Percentiles rank a stretch among this genome's conserved stretches.
phyloP scores from a whole-genome alignment of 2,888 invertebrate species.

The Volucella inflata region DNA sequence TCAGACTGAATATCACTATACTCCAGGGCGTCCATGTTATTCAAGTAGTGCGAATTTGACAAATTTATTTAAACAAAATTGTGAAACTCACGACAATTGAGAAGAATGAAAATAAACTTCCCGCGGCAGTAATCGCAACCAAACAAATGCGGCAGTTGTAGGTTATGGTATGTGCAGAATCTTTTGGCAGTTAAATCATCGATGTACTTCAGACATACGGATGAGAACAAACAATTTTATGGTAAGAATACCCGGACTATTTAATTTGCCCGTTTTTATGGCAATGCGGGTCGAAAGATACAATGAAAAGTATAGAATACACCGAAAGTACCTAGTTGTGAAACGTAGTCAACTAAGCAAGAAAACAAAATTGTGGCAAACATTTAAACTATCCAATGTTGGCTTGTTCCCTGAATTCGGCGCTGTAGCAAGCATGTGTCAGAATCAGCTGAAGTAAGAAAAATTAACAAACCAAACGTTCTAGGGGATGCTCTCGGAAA shows the following conservation, averaged over 20 bases:
- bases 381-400: too few species aligned
- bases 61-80: conserved; percentile 14
- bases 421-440: background rate
- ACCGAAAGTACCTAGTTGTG: too few species aligned
- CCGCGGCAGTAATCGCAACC: conserved; percentile 18
- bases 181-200: conserved; percentile 11
- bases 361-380: background rate
- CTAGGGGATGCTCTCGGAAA: background rate
- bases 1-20: conserved; percentile 93
- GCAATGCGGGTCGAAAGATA: too few species aligned
- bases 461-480: conserved; percentile 1
- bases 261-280: too few species aligned
- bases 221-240: background rate
- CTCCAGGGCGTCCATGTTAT: conserved; percentile 91
- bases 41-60: background rate
- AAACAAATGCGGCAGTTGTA: conserved; percentile 22
- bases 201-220: conserved; percentile 1
- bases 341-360: background rate
- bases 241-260: too few species aligned
- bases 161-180: conserved; percentile 35
- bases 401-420: background rate
- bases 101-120: conserved; percentile 4
- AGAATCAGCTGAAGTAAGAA: conserved; percentile 16
- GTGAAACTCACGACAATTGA: conserved; percentile 4
- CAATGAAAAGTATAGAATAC: too few species aligned